phyloP scores from a whole-genome alignment of 2,113 vertebrate species.

The Ranitomeya variabilis region DNA sequence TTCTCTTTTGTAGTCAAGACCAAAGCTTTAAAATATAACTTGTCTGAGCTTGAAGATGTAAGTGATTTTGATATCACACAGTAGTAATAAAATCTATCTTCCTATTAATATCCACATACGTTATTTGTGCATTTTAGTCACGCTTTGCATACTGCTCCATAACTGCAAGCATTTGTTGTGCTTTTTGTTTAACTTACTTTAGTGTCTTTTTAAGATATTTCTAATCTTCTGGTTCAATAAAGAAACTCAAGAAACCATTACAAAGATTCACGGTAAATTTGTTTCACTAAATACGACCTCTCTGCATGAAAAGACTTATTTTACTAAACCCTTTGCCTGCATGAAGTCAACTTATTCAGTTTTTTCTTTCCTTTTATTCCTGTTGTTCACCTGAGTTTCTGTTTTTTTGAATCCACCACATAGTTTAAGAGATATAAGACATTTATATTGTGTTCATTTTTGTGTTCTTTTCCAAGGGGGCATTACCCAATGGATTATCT shows the following conservation, averaged over 20 bases:
- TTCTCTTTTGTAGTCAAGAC: no score
- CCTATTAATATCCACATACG: no score
- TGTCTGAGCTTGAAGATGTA: no score
- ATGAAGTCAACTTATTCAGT: not conserved
- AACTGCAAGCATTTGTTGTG: not conserved
- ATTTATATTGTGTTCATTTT: no score
- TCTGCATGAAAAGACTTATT: constrained; percentile 11
- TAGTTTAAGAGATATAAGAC: no score
- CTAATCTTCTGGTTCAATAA: not conserved
- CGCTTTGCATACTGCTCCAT: not conserved
- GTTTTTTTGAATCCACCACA: no score
- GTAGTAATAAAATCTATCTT: no score
- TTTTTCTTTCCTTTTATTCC: no score
- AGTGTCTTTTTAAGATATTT: not conserved
- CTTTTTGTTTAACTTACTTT: constrained; percentile 2
- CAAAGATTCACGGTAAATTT: constrained; percentile 5
- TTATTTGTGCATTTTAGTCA: not conserved
- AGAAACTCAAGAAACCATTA: constrained; percentile 4
- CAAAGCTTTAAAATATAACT: no score
- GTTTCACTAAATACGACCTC: constrained; percentile 29
- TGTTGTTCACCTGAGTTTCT: no score
- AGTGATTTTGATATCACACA: no score
- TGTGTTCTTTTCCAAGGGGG: not conserved
- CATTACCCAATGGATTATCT: not conserved
- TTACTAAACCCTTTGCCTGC: not conserved